Conservation (phyloP, 37 sponge, comb jelly and placozoan species). For the Mnemiopsis leidyi region DNA sequence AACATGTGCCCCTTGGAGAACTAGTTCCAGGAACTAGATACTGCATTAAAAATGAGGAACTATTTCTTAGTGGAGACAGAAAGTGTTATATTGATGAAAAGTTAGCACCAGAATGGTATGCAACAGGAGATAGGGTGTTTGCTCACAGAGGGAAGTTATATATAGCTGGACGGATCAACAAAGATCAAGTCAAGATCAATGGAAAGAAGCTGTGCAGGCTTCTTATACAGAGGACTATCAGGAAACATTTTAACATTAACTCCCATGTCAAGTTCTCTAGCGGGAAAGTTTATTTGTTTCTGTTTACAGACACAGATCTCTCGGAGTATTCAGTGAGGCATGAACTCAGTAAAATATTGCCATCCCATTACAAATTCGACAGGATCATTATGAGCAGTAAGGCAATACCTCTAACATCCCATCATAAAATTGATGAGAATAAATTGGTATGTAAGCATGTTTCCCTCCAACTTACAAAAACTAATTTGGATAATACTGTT, state of each 20-base stretch:
- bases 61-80: constrained; percentile 21
- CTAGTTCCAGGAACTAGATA: constrained; percentile 37
- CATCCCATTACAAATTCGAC: constrained; percentile 52
- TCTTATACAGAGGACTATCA: background rate
- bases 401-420: background rate
- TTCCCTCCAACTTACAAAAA: background rate
- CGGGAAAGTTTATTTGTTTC: background rate
- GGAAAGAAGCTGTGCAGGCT: constrained; percentile 11
- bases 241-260: background rate
- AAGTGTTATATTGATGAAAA: constrained; percentile 42
- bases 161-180: background rate
- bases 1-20: background rate
- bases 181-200: constrained; percentile 38
- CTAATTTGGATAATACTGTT: background rate
- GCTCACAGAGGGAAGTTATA: background rate
- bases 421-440: constrained; percentile 7
- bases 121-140: constrained; percentile 16
- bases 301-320: background rate
- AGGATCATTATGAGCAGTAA: background rate
- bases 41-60: background rate
- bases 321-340: background rate
- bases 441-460: background rate
- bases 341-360: background rate
- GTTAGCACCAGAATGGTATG: background rate
- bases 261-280: background rate